Evolutionary conservation across 2,797 vertebrate genomes (phyloP).

Genomic region (Holocentrus rufus): DNA sequence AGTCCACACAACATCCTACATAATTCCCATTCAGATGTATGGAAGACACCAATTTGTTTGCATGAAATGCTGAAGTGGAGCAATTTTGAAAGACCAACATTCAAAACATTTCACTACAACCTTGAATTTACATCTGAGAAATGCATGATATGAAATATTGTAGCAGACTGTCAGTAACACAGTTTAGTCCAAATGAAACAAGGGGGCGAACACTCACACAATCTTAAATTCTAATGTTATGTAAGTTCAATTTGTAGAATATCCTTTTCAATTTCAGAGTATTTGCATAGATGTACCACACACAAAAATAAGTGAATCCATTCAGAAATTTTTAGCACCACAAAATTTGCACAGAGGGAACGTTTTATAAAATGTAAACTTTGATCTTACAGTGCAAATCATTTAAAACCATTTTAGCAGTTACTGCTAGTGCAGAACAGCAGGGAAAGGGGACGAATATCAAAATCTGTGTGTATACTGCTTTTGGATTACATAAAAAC

Average conservation of each 20-base stretch:
- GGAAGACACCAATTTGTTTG: constrained; percentile 38
- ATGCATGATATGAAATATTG: background rate
- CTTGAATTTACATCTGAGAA: constrained; percentile 18
- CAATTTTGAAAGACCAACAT: constrained; percentile 19
- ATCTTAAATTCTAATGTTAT: background rate
- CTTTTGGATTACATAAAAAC: constrained; percentile 20
- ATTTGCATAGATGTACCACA: constrained; percentile 37
- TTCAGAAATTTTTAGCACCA: too few relatives aligned
- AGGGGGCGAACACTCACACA: background rate
- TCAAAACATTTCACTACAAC: constrained; percentile 37
- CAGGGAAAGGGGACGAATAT: constrained; percentile 11
- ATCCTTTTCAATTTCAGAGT: background rate
- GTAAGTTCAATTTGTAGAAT: constrained; percentile 7
- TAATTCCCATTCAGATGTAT: constrained; percentile 29
- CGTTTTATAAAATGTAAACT: constrained; percentile 58
- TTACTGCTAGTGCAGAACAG: background rate
- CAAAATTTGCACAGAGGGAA: constrained; percentile 1
- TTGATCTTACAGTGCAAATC: constrained; percentile 59
- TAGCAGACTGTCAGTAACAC: background rate
- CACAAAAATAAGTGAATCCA: too few relatives aligned
- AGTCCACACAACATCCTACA: constrained; percentile 27
- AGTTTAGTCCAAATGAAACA: constrained; percentile 20
- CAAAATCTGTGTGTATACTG: constrained; percentile 7
- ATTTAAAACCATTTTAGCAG: constrained; percentile 47
- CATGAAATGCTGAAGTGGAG: constrained; percentile 23